These are phyloP conservation scores for Crotalus helleri DNA, from an alignment of 2,113 vertebrate genomes.

Conservation along the genomic window DNA sequence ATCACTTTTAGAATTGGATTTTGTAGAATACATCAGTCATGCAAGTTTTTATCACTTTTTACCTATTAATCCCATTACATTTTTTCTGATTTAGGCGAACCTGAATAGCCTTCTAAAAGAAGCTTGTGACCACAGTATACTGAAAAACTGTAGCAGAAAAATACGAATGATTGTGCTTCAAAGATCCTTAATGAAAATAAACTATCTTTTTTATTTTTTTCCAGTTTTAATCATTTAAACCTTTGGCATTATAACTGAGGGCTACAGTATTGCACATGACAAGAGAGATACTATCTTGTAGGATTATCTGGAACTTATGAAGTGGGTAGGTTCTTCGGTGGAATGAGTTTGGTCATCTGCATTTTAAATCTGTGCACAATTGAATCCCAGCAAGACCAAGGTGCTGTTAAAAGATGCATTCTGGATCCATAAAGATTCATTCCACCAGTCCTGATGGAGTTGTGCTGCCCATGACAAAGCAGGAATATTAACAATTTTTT, in stretches of 20 bases:
- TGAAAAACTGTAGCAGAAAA: neutral
- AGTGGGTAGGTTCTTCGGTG: neutral
- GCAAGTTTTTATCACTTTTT: neutral
- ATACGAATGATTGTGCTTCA: slow-evolving; percentile 8
- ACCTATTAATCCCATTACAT: neutral
- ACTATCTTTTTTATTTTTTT: neutral
- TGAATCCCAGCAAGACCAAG: neutral
- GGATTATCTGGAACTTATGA: neutral
- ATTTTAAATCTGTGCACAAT: neutral
- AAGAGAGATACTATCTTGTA: neutral
- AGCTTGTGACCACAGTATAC: neutral
- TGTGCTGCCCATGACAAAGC: neutral
- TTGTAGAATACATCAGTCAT: neutral
- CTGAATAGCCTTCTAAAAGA: neutral
- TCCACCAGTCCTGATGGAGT: neutral
- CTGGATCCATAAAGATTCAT: neutral
- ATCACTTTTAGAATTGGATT: neutral
- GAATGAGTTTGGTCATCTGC: neutral
- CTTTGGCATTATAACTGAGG: neutral
- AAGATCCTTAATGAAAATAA: neutral
- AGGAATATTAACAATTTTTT: neutral
- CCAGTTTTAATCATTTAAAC: neutral
- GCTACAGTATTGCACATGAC: neutral
- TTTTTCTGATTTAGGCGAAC: neutral
- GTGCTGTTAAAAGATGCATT: neutral